Base-by-base conservation (phyloP, 2,888 invertebrate species). In the Globia sparganii region DNA sequence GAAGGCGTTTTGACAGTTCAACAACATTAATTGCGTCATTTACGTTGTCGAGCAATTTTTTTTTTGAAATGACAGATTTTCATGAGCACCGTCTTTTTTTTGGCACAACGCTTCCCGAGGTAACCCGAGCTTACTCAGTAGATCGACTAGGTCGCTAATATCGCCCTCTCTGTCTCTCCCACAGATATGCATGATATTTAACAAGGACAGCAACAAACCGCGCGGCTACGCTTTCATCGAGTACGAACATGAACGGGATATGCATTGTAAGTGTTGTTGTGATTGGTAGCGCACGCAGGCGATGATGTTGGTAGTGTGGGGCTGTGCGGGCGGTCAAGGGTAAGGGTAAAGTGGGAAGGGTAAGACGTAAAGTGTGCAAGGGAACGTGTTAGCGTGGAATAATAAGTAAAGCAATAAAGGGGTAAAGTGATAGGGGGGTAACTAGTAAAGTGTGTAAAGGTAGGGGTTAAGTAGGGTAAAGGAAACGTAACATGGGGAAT, bases 141-240 rank as follows among this genome's bases (percentile, higher is more conserved):
- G 68, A n/a, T 58, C 34, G 4, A 34, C n/a, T 11, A 2, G 6
- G 6, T 61, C n/a, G 21, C 62, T 68, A 68, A 61, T 61, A 53
- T 40, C 2, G 2, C 15, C n/a, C 34, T 66, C 68, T 64, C 31
- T 46, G 25, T 66, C 66, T 62, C n/a, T 3, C 72, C 53, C 21
- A 59, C 96, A 99, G 99, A 99, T 99, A 92, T 97, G 98, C 87
- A 97, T 99, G 94, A 98, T 98, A 85, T 98, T 98, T 93, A 99
- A 99, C 96, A 98, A 98, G 86, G 97, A 98, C 85, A 98, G 97
- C 92, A 98, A 98, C 89, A 99, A 99, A 96, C 99, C 99, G 18
- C 97, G 99, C 88, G 99, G 99, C 83, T 99, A 99, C 97, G 99
- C 99, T 66, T 99, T 99, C 97, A 99, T 99, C 91, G 99, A 99